Evolutionary conservation across 2,888 invertebrate species (phyloP).

Genomic region (Heteromurus nitidus): DNA sequence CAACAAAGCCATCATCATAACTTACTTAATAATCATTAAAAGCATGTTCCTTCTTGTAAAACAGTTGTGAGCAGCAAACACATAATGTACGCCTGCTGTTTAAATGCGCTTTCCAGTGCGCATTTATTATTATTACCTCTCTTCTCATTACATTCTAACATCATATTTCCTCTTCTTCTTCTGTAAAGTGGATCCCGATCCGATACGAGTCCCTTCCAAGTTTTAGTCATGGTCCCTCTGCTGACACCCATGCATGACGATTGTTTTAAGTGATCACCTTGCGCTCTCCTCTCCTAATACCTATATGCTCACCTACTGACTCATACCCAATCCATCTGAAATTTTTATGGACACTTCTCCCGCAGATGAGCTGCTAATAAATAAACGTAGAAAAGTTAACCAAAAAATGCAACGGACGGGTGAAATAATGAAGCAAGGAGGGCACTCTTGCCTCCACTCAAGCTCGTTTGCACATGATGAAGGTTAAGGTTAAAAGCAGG

Average conservation of each 20-base stretch:
- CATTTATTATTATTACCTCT: too few species aligned
- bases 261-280: slow-evolving; percentile 46
- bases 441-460: neutral
- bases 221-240: slow-evolving; percentile 36
- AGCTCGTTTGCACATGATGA: slow-evolving; percentile 18
- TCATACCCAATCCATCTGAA: slow-evolving; percentile 8
- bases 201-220: neutral
- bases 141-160: slow-evolving; percentile 8
- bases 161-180: slow-evolving; percentile 14
- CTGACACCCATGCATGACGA: slow-evolving; percentile 42
- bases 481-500: slow-evolving; percentile 55
- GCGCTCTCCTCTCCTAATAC: too few species aligned
- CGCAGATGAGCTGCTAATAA: slow-evolving; percentile 57
- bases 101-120: slow-evolving; percentile 28
- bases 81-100: slow-evolving; percentile 41
- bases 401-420: slow-evolving; percentile 50
- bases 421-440: slow-evolving; percentile 24
- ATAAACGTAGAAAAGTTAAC: slow-evolving; percentile 40
- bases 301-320: too few species aligned
- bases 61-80: slow-evolving; percentile 24
- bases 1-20: slow-evolving; percentile 42
- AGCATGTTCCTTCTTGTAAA: slow-evolving; percentile 45
- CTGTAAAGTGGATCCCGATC: too few species aligned
- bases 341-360: slow-evolving; percentile 30
- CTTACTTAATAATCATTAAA: slow-evolving; percentile 53